phyloP scores from a whole-genome alignment of 35 echinoderm and acorn worm species.

The Apostichopus californicus region DNA sequence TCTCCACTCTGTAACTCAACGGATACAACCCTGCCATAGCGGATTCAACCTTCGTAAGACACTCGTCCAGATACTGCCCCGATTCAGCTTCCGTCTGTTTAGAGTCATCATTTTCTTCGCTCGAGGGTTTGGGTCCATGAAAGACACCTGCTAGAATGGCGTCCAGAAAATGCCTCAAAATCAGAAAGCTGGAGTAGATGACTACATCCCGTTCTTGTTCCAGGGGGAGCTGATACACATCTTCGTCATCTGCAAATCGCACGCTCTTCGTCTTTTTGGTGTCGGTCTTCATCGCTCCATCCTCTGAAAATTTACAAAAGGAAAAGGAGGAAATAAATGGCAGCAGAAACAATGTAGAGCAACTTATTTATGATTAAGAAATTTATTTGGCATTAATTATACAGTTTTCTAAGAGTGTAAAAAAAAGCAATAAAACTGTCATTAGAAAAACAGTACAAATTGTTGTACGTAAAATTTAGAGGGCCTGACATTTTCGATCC shows the following conservation, averaged over 20 bases:
- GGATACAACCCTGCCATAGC: conserved; percentile 69
- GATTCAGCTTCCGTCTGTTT: neutral
- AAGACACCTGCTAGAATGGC: conserved; percentile 2
- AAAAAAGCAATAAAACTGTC: no score
- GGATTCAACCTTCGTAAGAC: conserved; percentile 55
- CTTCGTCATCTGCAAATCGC: conserved; percentile 65
- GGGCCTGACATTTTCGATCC: no score
- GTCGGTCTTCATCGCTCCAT: no score
- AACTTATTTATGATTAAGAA: no score
- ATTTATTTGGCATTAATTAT: no score
- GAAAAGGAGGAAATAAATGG: no score
- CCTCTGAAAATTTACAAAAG: no score
- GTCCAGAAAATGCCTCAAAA: conserved; percentile 54
- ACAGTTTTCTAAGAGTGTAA: no score
- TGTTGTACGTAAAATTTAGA: no score
- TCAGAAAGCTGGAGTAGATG: conserved; percentile 79
- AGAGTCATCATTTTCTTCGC: neutral
- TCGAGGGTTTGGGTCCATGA: neutral
- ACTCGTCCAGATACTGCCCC: conserved; percentile 37
- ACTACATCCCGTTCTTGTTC: conserved; percentile 81
- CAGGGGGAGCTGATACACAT: conserved; percentile 44
- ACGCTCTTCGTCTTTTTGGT: conserved; percentile 60
- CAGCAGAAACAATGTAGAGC: no score
- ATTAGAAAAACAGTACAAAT: no score
- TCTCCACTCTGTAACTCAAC: conserved; percentile 88